Base-by-base conservation (phyloP, 2,113 vertebrate species). In the Myotis lucifugus region DNA sequence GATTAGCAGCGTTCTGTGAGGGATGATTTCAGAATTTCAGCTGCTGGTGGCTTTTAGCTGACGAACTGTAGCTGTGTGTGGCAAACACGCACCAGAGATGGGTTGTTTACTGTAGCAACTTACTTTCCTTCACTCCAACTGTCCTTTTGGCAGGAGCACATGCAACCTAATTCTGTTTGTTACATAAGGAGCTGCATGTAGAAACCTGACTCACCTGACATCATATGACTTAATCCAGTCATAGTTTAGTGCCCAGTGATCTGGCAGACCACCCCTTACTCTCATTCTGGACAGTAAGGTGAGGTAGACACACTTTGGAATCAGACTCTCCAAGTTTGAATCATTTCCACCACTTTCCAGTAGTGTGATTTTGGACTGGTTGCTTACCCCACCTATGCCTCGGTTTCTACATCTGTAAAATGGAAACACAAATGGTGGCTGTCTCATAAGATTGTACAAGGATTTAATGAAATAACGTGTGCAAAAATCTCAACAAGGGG, bases 121-220 rank as follows among this genome's bases (percentile, higher is more conserved):
- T 64, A 50, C 83, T 92, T 88, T 32, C 42, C 56, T 77, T 88
- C 52, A 0, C 54, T 86, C 56, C 66, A 83, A 72, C 64, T 84
- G 50, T 69, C 70, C 82, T 94, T 84, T 76, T 56, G 94, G 72
- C 61, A 40, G 32, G 40, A 77, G 48, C 29, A 56, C n/a, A 72
- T 34, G 50, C 32, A 88, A 40, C 73, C 93, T 95, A 90, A 93
- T 84, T 93, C 85, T 87, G 90, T 70, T 69, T 0, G 0, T 94
- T 94, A 67, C 86, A 37, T 64, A 93, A 95, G 85, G 46, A 66
- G 37, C 52, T 78, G 84, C 85, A 50, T 88, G 81, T 67, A 90
- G 90, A 94, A 96, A 93, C 79, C 61, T 74, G 52, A 90, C 73
- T 93, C 52, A 0, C 34, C 76, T 70, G 52, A 87, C 81, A 34